Base-by-base conservation (phyloP, 2,113 vertebrate genomes). In the Parus major region DNA sequence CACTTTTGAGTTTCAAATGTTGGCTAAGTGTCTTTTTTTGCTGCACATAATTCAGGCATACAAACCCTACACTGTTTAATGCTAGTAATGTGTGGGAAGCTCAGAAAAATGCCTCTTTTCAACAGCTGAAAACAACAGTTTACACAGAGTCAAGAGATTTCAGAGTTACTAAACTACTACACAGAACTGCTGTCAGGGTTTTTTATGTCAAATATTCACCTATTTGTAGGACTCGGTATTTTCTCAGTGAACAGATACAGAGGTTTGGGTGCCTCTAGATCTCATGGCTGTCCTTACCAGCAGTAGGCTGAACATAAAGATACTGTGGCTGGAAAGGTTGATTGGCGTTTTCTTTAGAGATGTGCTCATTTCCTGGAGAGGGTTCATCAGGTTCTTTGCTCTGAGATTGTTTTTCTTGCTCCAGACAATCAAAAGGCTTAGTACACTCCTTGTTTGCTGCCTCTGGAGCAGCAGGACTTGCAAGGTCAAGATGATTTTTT, bases 301-400 rank as follows among this genome's bases (percentile, higher is more conserved):
- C 92, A 6, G 98, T 94, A 91, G 98, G 97, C 39, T 98, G 98
- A 56, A 99, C 96, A 7, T 98, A 99, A 61, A 99, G 98, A 95
- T 98, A 99, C 53, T 98, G 99, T 36, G 98, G 97, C 3, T 98
- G 95, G 55, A 96, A 68, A 6, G 89, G 64, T 6, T 98, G 98
- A 39, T 90, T 92, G 94, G 91, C 46, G 84, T 86, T 92, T 93
- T 96, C 97, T 87, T 93, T 95, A 80, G 68, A 78, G 47, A n/a
- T 55, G 33, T 86, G 84, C 35, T 96, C 97, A 10, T 87, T 97
- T 93, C 93, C 96, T 80, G 82, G 56, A 20, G 76, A 52, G 15
- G 65, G 42, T 36, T 97, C 97, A 85, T 95, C 87, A 8, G 33
- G 33, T 29, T 96, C 72, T 91, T 86, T 60, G 39, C 63, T 97